Conservation (phyloP, 2,888 invertebrate species). For the Achlya flavicornis region DNA sequence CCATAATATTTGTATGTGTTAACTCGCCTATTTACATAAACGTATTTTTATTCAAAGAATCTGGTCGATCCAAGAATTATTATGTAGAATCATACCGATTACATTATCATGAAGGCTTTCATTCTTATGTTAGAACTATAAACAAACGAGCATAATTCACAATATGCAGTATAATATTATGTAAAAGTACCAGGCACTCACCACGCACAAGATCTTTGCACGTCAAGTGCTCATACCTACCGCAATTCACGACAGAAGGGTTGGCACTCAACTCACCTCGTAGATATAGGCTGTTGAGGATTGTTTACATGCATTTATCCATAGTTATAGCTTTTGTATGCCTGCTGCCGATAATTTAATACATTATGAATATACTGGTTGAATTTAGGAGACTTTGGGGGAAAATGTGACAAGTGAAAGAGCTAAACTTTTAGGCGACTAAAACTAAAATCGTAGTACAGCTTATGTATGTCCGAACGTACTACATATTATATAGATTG, state of each 20-base stretch:
- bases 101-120: too few species aligned
- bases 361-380: neutral
- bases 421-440: too few species aligned
- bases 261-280: conserved; percentile 13
- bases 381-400: too few species aligned
- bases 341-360: neutral
- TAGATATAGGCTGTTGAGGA: conserved; percentile 11
- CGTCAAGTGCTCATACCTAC: conserved; percentile 4
- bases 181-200: conserved; percentile 11
- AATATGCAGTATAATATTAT: conserved; percentile 6
- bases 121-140: conserved; percentile 7
- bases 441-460: too few species aligned
- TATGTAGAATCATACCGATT: neutral
- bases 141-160: conserved; percentile 31
- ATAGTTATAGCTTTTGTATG: neutral
- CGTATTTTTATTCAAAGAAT: too few species aligned
- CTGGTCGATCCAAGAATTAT: neutral
- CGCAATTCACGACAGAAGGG: conserved; percentile 5
- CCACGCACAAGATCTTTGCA: conserved; percentile 25
- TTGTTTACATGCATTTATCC: conserved; percentile 26
- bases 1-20: too few species aligned
- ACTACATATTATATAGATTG: too few species aligned
- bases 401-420: neutral
- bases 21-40: too few species aligned
- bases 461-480: too few species aligned